phyloP scores from a whole-genome alignment of 2,888 invertebrate species.

The Xylota sylvarum region DNA sequence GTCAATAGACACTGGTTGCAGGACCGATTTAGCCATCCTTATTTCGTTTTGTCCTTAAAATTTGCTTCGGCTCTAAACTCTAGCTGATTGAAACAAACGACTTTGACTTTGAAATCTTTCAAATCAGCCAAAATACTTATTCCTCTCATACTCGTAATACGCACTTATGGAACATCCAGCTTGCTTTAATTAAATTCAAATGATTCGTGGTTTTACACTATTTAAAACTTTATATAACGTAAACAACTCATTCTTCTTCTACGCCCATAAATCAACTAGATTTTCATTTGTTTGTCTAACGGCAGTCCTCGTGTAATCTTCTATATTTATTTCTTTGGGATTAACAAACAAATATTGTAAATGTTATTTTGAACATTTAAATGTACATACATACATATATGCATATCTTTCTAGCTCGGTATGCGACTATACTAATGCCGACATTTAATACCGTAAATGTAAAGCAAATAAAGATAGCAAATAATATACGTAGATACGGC shows the following conservation, averaged over 20 bases:
- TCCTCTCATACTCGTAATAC: not conserved
- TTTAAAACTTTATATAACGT: not conserved
- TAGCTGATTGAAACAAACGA: not conserved
- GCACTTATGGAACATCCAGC: not conserved
- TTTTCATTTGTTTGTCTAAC: not conserved
- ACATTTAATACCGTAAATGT: constrained; percentile 2
- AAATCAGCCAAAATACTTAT: not conserved
- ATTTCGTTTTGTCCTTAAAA: not conserved
- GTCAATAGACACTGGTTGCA: constrained; percentile 81
- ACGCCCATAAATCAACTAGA: constrained; percentile 34
- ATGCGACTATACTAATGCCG: not conserved
- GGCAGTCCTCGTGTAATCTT: not conserved
- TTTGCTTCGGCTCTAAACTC: not conserved
- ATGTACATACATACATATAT: too few relatives aligned
- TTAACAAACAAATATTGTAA: constrained; percentile 10
- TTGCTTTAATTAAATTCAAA: not conserved
- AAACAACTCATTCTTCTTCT: not conserved
- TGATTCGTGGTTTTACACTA: not conserved
- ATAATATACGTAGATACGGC: not conserved
- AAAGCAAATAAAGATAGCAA: not conserved
- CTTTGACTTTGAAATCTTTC: not conserved
- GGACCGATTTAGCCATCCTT: constrained; percentile 79
- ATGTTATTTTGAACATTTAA: not conserved
- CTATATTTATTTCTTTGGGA: not conserved
- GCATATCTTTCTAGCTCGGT: not conserved